Conservation (phyloP, 2,888 invertebrate species). For the Ethmia dodecea region DNA sequence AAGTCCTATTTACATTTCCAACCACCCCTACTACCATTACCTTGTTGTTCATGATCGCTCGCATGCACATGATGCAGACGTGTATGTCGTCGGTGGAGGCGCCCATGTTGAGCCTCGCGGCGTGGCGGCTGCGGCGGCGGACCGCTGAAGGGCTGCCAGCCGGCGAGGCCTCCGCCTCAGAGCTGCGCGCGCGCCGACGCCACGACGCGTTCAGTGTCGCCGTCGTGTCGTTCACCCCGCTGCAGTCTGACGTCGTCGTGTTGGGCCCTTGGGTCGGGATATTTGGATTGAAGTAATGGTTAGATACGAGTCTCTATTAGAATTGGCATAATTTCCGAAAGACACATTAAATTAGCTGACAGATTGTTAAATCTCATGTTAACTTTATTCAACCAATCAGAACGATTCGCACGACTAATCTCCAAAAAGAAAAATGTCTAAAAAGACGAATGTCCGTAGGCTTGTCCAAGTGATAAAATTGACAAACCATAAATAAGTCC, state of each 20-base stretch:
- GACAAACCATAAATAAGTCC: too few species aligned
- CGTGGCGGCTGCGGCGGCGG: slow-evolving; percentile 87
- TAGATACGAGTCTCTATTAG: too few species aligned
- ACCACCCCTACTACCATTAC: slow-evolving; percentile 44
- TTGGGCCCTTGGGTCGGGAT: slow-evolving; percentile 25
- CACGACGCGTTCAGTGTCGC: slow-evolving; percentile 55
- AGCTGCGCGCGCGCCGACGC: slow-evolving; percentile 49
- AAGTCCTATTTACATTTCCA: too few species aligned
- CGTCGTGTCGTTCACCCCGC: slow-evolving; percentile 45
- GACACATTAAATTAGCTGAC: too few species aligned
- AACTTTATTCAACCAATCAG: too few species aligned
- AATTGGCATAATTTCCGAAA: too few species aligned
- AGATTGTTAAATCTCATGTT: too few species aligned
- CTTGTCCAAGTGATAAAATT: too few species aligned
- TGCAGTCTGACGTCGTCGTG: slow-evolving; percentile 66
- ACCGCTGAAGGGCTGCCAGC: slow-evolving; percentile 55
- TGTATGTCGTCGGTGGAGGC: slow-evolving; percentile 99
- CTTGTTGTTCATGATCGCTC: slow-evolving; percentile 99
- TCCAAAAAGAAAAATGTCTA: too few species aligned
- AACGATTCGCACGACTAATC: too few species aligned
- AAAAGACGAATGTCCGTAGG: too few species aligned
- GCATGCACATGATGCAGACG: slow-evolving; percentile 98
- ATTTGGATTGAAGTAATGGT: too few species aligned
- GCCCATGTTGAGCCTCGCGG: slow-evolving; percentile 94
- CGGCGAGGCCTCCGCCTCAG: slow-evolving; percentile 48